Conservation (phyloP, 37 sponge, comb jelly and placozoan genomes). For the Crambe crambe region DNA sequence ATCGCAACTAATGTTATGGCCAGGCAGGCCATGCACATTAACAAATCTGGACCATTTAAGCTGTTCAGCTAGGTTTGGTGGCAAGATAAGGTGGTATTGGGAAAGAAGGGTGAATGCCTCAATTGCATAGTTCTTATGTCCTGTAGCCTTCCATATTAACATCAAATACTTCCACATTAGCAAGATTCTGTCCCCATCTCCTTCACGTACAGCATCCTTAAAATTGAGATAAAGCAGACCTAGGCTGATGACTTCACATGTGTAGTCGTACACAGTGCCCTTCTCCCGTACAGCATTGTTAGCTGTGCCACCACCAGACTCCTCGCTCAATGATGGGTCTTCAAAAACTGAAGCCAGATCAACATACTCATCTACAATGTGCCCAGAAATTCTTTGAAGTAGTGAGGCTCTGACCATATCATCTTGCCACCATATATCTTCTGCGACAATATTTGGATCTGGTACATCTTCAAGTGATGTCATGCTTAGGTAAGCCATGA, state of each 20-base stretch:
- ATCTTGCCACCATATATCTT: no score
- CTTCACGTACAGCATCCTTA: background rate
- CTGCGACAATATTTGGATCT: background rate
- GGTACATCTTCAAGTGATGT: background rate
- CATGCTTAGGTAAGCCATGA: background rate
- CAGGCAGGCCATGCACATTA: background rate
- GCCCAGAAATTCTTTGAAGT: background rate
- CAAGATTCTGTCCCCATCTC: background rate
- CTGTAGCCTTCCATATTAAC: background rate
- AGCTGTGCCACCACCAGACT: no score
- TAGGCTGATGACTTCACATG: background rate
- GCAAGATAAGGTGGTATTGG: background rate
- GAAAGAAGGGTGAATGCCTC: background rate
- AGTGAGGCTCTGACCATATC: no score
- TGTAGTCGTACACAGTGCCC: no score
- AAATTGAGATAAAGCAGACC: background rate
- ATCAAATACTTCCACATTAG: background rate
- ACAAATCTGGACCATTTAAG: background rate
- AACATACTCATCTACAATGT: background rate
- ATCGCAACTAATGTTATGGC: constrained; percentile 21
- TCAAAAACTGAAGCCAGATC: background rate
- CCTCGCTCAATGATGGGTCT: no score
- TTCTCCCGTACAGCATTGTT: no score
- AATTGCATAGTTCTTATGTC: background rate
- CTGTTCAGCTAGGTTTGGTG: background rate